Conservation (phyloP, 2,888 invertebrate genomes). For the Fragum sueziense region DNA sequence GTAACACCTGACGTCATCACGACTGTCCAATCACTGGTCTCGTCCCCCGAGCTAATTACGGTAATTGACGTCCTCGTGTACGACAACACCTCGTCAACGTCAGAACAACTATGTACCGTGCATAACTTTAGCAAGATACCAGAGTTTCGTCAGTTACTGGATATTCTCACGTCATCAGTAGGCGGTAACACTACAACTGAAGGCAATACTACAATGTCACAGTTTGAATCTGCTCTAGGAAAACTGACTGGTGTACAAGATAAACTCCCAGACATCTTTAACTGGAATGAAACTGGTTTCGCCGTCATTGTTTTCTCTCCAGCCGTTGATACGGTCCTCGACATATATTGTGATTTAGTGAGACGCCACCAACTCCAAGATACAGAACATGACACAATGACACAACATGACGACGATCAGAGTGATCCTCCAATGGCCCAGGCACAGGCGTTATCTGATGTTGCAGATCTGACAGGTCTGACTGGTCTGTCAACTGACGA, state of each 20-base stretch:
- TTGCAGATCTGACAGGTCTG: constrained; percentile 2
- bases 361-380: background rate
- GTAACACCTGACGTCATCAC: background rate
- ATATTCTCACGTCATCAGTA: too few species aligned
- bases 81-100: background rate
- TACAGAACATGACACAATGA: background rate
- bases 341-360: constrained; percentile 5
- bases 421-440: background rate
- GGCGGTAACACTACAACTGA: too few species aligned
- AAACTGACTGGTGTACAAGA: too few species aligned
- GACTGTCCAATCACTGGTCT: background rate
- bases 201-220: too few species aligned
- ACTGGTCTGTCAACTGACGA: background rate
- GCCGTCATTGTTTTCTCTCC: background rate
- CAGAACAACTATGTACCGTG: background rate
- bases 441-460: background rate
- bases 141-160: background rate
- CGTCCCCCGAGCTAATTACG: background rate
- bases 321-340: background rate
- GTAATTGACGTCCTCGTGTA: background rate
- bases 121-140: constrained; percentile 2
- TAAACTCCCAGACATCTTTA: background rate
- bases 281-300: background rate
- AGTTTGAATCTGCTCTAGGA: too few species aligned
- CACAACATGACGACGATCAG: background rate